These are phyloP conservation scores for Balaenoptera acutorostrata DNA, from an alignment of 2,113 vertebrate genomes.

Conservation along the genomic window DNA sequence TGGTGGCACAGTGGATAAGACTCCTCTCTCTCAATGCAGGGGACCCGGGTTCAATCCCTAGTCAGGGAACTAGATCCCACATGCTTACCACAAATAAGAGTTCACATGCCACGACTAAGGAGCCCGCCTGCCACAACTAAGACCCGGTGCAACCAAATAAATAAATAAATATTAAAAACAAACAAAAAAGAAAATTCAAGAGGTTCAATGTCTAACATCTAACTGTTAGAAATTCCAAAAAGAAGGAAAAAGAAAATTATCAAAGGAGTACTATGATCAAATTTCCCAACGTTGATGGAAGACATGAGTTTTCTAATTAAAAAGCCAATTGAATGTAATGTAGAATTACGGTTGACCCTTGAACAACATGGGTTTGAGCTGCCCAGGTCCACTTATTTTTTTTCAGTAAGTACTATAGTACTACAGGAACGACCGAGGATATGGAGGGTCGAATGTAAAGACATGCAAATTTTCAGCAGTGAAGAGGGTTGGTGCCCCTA, in stretches of 20 bases:
- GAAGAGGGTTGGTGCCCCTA: neutral
- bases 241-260: conserved; percentile 19
- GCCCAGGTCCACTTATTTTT: neutral
- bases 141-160: too few relatives aligned
- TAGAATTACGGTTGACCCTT: neutral
- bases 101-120: too few relatives aligned
- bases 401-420: neutral
- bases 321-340: neutral
- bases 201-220: neutral
- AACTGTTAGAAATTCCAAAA: conserved; percentile 16
- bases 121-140: too few relatives aligned
- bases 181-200: neutral
- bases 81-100: too few relatives aligned
- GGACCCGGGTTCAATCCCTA: too few relatives aligned
- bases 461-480: neutral
- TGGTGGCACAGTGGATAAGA: too few relatives aligned
- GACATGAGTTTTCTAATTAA: neutral
- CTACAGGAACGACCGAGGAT: neutral
- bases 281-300: neutral
- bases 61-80: too few relatives aligned
- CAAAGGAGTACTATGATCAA: neutral
- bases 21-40: too few relatives aligned
- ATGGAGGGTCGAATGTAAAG: too few relatives aligned
- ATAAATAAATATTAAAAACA: too few relatives aligned
- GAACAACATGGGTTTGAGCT: neutral